phyloP scores from a whole-genome alignment of 2,797 vertebrate species.

The Leptodactylus fallax region DNA sequence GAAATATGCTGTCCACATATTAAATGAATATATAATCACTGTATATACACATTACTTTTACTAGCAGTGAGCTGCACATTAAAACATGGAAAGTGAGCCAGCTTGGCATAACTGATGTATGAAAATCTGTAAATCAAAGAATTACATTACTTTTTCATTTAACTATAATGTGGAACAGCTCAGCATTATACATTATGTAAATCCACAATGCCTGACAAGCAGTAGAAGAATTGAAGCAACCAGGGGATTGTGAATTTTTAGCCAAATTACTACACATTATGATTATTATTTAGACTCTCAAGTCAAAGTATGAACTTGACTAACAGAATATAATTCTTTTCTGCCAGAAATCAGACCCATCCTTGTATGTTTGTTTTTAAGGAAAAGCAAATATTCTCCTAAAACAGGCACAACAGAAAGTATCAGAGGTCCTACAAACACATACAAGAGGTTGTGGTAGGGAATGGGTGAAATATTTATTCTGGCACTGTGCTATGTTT shows the following conservation, averaged over 20 bases:
- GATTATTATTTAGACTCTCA: background rate
- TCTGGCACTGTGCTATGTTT: background rate
- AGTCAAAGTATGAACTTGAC: background rate
- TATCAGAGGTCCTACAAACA: background rate
- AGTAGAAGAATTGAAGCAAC: background rate
- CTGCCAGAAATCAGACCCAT: too few species aligned
- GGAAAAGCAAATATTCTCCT: too few species aligned
- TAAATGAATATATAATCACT: background rate
- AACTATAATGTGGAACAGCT: background rate
- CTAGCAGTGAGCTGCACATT: background rate
- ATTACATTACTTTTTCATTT: background rate
- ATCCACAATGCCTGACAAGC: background rate
- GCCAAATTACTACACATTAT: background rate
- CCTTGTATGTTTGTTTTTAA: too few species aligned
- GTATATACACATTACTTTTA: background rate
- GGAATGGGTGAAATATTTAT: background rate
- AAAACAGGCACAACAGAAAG: background rate
- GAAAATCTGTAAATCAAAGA: slow-evolving; percentile 9
- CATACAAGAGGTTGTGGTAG: background rate
- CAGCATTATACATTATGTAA: background rate
- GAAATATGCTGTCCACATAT: background rate
- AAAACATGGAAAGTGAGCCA: background rate
- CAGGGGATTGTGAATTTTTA: background rate
- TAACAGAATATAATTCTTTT: too few species aligned
- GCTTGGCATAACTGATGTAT: slow-evolving; percentile 10